Evolutionary conservation across 2,113 vertebrate species (phyloP), one percentile per base, ranked within the genome.

Genomic region (Zapus hudsonius): DNA sequence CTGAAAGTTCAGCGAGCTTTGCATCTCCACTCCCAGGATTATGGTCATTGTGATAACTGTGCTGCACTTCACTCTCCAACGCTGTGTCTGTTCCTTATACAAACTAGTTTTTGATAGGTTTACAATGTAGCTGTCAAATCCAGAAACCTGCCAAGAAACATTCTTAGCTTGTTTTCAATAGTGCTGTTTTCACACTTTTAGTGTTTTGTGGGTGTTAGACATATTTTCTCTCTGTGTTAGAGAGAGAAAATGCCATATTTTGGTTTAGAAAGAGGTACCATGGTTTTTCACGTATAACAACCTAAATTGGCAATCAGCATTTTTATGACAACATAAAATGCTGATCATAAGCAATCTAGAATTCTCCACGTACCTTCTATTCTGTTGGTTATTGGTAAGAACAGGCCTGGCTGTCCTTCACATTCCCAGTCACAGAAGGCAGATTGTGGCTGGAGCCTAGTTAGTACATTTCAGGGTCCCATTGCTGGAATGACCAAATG

Each of bases 91-190:
- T 90, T 96, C 96, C 90, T 95, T 97, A 89, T 89, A 90, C 93
- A 94, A 74, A 94, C 85, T 95, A 47, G 52, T 95, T 84, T 93
- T 29, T 94, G 96, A 93, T 95, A 87, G 96, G 96, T 95, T 97
- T 97, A 95, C 96, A 96, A 75, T 95, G 95, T 69, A 90, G 90
- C 94, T 97, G 91, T 97, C 94, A 94, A 72, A 91, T 96, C 95
- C 97, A 95, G 94, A 94, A 92, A 95, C 94, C 95, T 40, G 78
- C 89, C 88, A 84, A 88, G 89, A 96, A 95, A 93, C 93, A 96
- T 82, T 93, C 91, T 93, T 70, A 90, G 84, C 89, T 93, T 91
- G 78, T 93, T 96, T 94, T 80, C 91, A 95, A 92, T 91, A 72
- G 40, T 72, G 61, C 61, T 61, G 0, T 95, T 93, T 97, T 96